Evolutionary conservation across 1,140 invertebrate genomes (phyloP), one percentile per base, ranked within the genome.

Genomic region (Drosophila leontia): DNA sequence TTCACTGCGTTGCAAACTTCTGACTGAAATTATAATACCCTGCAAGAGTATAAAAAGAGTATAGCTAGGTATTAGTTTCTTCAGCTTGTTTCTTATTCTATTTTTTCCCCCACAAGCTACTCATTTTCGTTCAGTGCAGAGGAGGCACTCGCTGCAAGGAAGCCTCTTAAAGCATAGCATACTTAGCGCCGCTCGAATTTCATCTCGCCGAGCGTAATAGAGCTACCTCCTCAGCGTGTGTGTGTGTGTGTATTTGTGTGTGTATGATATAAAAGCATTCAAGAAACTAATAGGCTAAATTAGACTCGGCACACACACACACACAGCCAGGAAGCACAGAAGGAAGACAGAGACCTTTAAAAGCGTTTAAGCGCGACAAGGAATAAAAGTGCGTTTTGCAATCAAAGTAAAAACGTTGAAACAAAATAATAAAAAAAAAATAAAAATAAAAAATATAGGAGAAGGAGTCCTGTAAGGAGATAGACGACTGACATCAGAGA

Each of bases 341-440:
- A 50, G 42, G 15, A 55, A 41, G 34, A 56, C 29, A 37, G 44
- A 62, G 48, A 35, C 81, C 72, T 83, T 80, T 84, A 84, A 84
- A 84, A 80, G 80, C 80, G 77, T 88, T 87, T 87, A 87, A 80
- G 67, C 80, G 85, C 77, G 74, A 78, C 80, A 80, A 71, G 77
- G 44, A 80, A 83, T 88, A 87, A 84, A 88, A 83, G 81, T 87
- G 83, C 84, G 83, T 88, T 82, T 82, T 80, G 80, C 80, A 87
- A 88, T 87, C 84, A 88, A 87, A 87, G 83, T 88, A 80, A 83
- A 87, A 87, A 88, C 78, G 72, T 58, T 44, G 57, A 86, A 72
- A 78, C 68, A 37, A 35, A 15, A 29, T 61, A 37, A n/a, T 23
- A 44, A 23, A n/a, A 70, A 75, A 32, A 35, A 9, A 17, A 71